Evolutionary conservation across 2,113 vertebrate species (phyloP).

Genomic region (Spilogale gracilis): DNA sequence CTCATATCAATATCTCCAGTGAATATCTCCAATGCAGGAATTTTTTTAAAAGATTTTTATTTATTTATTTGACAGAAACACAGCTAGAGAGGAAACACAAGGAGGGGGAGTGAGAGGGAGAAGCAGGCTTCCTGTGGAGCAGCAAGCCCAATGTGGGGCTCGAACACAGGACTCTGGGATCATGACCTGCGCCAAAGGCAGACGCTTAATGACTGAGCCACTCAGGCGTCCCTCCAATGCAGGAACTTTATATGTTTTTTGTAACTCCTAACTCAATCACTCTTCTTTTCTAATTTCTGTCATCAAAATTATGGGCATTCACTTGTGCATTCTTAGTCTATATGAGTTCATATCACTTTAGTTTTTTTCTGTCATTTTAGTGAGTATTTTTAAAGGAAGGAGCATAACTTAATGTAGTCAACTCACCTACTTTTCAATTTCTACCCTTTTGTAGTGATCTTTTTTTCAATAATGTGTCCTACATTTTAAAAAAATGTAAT

Average conservation of each 20-base stretch:
- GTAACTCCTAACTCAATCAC: background rate
- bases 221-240: background rate
- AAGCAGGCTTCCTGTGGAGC: too few relatives aligned
- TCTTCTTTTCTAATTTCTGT: background rate
- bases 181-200: too few relatives aligned
- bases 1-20: too few relatives aligned
- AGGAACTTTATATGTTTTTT: conserved; percentile 7
- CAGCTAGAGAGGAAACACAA: too few relatives aligned
- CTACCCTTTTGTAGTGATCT: conserved; percentile 1
- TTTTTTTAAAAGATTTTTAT: too few relatives aligned
- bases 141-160: too few relatives aligned
- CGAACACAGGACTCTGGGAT: too few relatives aligned
- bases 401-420: background rate
- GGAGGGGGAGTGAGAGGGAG: too few relatives aligned
- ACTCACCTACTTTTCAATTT: background rate
- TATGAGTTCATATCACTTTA: background rate
- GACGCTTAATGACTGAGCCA: too few relatives aligned
- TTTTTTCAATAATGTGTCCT: conserved; percentile 32
- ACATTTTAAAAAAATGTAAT: conserved; percentile 7
- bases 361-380: background rate
- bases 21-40: too few relatives aligned
- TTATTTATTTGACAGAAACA: too few relatives aligned
- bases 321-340: background rate
- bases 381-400: background rate
- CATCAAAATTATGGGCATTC: background rate